Conservation (phyloP, 2,797 vertebrate genomes). For the Uromys caudimaculatus region DNA sequence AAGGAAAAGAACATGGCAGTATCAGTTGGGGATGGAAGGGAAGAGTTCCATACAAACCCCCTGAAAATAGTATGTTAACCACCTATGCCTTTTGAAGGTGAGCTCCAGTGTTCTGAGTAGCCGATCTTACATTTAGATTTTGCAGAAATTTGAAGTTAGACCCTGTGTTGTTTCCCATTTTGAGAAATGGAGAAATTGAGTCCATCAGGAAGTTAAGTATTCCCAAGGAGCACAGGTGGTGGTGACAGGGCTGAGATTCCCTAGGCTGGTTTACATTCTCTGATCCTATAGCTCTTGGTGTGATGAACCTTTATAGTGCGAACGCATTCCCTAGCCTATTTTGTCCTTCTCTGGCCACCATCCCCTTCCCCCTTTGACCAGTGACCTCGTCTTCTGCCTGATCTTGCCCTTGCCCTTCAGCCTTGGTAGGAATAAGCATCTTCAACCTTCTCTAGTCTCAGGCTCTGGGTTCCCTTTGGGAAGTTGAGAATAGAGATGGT, state of each 20-base stretch:
- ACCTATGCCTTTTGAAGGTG: background rate
- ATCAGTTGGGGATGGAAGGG: background rate
- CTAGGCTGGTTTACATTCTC: background rate
- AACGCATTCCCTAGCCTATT: background rate
- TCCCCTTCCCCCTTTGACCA: background rate
- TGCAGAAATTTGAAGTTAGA: background rate
- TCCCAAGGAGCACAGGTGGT: background rate
- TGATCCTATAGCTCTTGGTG: accelerated
- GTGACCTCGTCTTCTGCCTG: background rate
- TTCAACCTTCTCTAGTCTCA: background rate
- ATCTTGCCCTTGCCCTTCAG: background rate
- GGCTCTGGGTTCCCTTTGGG: background rate
- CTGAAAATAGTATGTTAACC: background rate
- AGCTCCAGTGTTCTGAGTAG: background rate
- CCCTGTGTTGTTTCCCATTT: background rate
- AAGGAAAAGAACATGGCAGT: background rate
- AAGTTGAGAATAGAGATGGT: background rate
- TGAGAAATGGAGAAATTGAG: background rate
- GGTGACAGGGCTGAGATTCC: background rate
- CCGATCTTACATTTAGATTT: background rate
- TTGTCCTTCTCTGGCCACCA: background rate
- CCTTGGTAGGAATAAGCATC: background rate
- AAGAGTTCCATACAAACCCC: background rate
- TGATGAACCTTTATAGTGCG: background rate
- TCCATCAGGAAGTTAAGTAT: background rate